phyloP scores from a whole-genome alignment of 2,797 vertebrate species.

The Yasuhikotakia modesta region DNA sequence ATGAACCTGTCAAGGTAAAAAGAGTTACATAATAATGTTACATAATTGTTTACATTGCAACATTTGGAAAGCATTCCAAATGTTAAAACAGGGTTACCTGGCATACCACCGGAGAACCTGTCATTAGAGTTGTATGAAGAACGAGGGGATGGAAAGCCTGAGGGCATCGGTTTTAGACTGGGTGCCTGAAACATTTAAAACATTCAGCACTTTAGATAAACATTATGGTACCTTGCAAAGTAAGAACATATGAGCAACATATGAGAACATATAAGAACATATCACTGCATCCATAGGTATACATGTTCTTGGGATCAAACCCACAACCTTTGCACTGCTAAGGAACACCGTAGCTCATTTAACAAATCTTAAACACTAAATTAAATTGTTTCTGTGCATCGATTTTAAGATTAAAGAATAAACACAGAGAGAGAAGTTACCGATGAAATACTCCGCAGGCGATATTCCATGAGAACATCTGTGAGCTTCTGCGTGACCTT shows the following conservation, averaged over 20 bases:
- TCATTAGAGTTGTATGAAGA: conserved; percentile 59
- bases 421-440: conserved; percentile 61
- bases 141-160: conserved; percentile 48
- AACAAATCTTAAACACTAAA: not conserved
- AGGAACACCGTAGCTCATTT: not conserved
- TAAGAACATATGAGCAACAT: too few relatives aligned
- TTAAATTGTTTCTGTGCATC: not conserved
- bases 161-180: conserved; percentile 48
- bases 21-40: not conserved
- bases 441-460: conserved; percentile 73
- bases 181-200: conserved; percentile 61
- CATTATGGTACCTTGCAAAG: not conserved
- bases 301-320: too few relatives aligned
- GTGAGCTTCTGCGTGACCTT: conserved; percentile 87
- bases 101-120: conserved; percentile 60
- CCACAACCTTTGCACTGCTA: too few relatives aligned
- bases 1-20: conserved; percentile 64
- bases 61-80: not conserved
- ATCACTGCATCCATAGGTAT: too few relatives aligned
- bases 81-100: conserved; percentile 34
- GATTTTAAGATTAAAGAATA: not conserved
- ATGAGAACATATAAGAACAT: too few relatives aligned
- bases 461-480: conserved; percentile 84
- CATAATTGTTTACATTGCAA: not conserved
- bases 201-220: not conserved